Evolutionary conservation across 2,888 invertebrate genomes (phyloP).

Genomic region (Alloscopus bannaensis): DNA sequence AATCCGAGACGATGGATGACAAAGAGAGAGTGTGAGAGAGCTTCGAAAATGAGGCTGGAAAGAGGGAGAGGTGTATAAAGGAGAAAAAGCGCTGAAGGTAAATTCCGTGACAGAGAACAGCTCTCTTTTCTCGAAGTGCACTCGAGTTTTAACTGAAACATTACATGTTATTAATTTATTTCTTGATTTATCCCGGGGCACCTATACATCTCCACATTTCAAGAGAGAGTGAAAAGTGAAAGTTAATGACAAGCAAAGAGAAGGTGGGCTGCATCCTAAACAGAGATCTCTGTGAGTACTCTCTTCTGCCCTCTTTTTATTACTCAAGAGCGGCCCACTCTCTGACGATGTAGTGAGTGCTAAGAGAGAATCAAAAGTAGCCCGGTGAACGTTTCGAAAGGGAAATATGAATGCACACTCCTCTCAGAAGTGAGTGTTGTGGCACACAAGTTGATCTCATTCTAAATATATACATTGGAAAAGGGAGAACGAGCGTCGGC

Average conservation of each 20-base stretch:
- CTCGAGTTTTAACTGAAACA: neutral
- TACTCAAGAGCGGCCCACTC: constrained; percentile 19
- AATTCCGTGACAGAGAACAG: too few relatives aligned
- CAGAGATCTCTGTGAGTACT: too few relatives aligned
- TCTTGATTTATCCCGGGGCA: constrained; percentile 66
- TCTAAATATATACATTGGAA: too few relatives aligned
- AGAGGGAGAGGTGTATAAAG: too few relatives aligned
- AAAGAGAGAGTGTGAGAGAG: too few relatives aligned
- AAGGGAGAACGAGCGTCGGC: too few relatives aligned
- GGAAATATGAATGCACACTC: constrained; percentile 1
- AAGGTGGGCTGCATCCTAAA: constrained; percentile 53
- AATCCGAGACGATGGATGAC: too few relatives aligned
- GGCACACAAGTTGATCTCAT: too few relatives aligned
- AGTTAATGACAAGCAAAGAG: constrained; percentile 66
- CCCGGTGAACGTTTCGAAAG: constrained; percentile 19
- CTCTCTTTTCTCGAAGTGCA: neutral
- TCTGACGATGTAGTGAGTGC: neutral
- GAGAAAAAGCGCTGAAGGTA: too few relatives aligned
- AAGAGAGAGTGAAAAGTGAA: constrained; percentile 58
- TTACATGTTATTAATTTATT: constrained; percentile 63
- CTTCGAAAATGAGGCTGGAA: too few relatives aligned
- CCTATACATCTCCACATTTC: constrained; percentile 54
- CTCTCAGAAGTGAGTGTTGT: neutral
- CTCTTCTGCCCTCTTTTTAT: constrained; percentile 38
- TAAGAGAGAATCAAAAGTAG: constrained; percentile 27